These are phyloP conservation scores for Halcyon malimbica DNA, from an alignment of 2,113 vertebrate species.

Conservation along the genomic window DNA sequence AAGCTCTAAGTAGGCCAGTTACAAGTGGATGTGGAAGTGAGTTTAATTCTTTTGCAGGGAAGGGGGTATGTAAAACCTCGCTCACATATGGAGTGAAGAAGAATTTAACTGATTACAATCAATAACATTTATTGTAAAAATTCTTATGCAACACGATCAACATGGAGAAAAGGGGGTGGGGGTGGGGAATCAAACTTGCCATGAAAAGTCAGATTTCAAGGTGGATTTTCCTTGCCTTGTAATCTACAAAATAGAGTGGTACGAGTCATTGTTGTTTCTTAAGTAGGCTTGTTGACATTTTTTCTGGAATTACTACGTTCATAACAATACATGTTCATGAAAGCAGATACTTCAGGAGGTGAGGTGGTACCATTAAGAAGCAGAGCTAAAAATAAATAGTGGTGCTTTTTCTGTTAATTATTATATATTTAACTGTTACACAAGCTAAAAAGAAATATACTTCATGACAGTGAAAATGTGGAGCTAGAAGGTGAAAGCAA, in stretches of 20 bases:
- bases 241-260: background rate
- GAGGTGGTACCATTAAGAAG: background rate
- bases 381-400: background rate
- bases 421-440: background rate
- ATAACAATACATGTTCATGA: background rate
- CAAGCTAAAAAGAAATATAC: background rate
- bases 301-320: background rate
- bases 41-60: background rate
- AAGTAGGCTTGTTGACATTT: background rate
- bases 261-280: background rate
- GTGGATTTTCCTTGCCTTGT: background rate
- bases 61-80: background rate
- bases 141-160: background rate
- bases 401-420: background rate
- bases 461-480: background rate
- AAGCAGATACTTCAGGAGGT: background rate
- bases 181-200: background rate
- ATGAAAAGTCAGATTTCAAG: constrained; percentile 18
- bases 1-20: constrained; percentile 1
- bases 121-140: background rate
- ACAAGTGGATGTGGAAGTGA: background rate
- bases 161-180: accelerated
- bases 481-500: background rate
- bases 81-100: background rate
- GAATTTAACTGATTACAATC: background rate